These are phyloP conservation scores for Festucalex cinctus DNA, from an alignment of 2,113 vertebrate species.

Conservation along the genomic window DNA sequence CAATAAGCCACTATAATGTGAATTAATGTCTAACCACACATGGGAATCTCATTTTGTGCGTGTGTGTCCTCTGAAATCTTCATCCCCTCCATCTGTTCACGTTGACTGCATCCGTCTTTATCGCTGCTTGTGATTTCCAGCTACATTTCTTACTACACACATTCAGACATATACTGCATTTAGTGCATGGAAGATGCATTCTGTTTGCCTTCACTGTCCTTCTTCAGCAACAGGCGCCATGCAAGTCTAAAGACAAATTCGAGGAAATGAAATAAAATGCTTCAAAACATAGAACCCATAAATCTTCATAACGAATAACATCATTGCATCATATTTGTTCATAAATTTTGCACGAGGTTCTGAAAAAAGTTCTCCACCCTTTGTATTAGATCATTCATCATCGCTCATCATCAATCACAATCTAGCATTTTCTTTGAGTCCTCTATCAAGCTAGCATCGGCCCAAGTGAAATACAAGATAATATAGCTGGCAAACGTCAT, in stretches of 20 bases:
- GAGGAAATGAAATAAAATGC: not conserved
- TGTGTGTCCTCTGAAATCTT: not conserved
- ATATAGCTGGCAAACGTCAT: no score
- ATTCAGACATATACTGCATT: not conserved
- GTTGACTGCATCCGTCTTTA: not conserved
- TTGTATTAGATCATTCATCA: not conserved
- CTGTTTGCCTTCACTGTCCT: not conserved
- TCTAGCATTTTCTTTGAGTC: no score
- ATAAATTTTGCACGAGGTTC: not conserved
- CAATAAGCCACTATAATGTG: slow-evolving; percentile 28
- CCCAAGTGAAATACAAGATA: no score
- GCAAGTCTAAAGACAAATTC: not conserved
- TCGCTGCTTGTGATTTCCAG: not conserved
- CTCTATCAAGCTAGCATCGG: no score
- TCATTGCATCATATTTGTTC: not conserved
- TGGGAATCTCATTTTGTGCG: slow-evolving; percentile 5
- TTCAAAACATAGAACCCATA: not conserved
- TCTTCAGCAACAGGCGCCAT: not conserved
- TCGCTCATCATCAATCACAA: not conserved
- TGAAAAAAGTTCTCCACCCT: not conserved
- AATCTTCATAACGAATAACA: not conserved
- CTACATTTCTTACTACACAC: not conserved
- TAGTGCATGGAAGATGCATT: not conserved
- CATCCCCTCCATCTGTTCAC: slow-evolving; percentile 5
- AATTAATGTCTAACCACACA: slow-evolving; percentile 24